Evolutionary conservation across 92 coral and sea anemone genomes (phyloP), one percentile per base, ranked within the genome.

Genomic region (Ricordea florida): DNA sequence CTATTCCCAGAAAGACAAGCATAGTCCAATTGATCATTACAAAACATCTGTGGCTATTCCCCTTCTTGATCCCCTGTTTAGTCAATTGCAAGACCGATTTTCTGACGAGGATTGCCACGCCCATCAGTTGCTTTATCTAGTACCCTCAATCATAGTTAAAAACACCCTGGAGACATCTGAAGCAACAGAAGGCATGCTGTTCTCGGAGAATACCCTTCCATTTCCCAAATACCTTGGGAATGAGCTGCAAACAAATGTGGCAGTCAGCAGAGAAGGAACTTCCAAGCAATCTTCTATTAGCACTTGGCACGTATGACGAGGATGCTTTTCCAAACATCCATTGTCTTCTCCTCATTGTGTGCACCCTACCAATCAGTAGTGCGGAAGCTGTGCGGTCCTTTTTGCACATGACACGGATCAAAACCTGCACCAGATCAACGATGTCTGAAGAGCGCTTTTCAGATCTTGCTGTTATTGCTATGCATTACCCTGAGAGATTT

Each of bases 11-110:
- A 14, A 80, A 69, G 78, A 70, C 79, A 38, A 59, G 61, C 66
- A 16, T 69, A 83, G 62, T 56, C 62, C 83, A 34, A 68, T 53
- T 35, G 83, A 74, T 44, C 50, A 66, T 40, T 66, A 47, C 28
- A 83, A 83, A 59, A 75, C 49, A 57, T 32, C 77, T 55, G 56
- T 75, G 46, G 89, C 88, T 46, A 76, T 74, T 57, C 79, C 74
- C 40, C 72, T 75, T 41, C 70, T 82, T 46, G 76, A 74, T 34
- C 65, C 66, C 59, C 57, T 61, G 16, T 47, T 73, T 52, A 62
- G 21, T 46, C 83, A 64, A 51, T 47, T 71, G 78, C 10, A 79
- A 70, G 79, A 69, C 38, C 47, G 79, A 25, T 61, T 79, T 44
- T 48, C 78, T 56, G 71, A 18, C 50, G 61, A 46, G 28, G 67